A percentile compares a stretch with the other conserved stretches of the same genome.
Evolutionary conservation across 2,888 invertebrate species (phyloP).

Genomic region (Microchrysa polita): DNA sequence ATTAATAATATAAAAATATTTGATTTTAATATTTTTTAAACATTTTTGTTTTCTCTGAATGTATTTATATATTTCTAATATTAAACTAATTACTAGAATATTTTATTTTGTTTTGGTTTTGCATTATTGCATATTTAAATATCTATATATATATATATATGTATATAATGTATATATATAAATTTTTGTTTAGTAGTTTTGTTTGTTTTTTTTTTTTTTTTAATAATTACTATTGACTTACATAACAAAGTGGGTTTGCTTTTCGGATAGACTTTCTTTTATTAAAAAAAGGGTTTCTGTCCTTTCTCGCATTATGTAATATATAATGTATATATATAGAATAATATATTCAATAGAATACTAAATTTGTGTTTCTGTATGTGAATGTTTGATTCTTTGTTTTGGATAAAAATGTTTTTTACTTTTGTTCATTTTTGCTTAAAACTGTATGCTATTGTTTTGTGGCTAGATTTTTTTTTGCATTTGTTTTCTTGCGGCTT

Average conservation of each 20-base stretch:
- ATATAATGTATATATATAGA: conserved; percentile 17
- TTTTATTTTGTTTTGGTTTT: not conserved
- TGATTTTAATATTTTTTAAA: conserved; percentile 23
- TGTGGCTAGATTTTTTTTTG: conserved; percentile 13
- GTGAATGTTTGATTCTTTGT: too few species aligned
- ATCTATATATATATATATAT: not conserved
- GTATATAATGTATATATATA: not conserved
- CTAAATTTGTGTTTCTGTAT: conserved; percentile 19
- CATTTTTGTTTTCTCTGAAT: not conserved
- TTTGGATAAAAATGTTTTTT: not conserved
- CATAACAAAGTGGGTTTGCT: conserved; percentile 8
- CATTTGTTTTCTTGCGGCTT: not conserved
- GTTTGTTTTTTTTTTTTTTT: not conserved
- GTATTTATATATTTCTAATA: not conserved
- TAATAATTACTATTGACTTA: not conserved
- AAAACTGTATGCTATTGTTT: conserved; percentile 5
- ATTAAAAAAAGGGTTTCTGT: not conserved
- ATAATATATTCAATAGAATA: conserved; percentile 28
- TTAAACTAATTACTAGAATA: not conserved
- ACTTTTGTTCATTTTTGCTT: not conserved
- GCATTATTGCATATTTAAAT: not conserved
- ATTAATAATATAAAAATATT: conserved; percentile 21
- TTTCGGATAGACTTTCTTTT: not conserved
- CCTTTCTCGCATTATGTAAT: conserved; percentile 7
- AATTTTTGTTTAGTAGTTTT: not conserved